Conservation (phyloP, 2,797 vertebrate species). For the Naso thynnoides region DNA sequence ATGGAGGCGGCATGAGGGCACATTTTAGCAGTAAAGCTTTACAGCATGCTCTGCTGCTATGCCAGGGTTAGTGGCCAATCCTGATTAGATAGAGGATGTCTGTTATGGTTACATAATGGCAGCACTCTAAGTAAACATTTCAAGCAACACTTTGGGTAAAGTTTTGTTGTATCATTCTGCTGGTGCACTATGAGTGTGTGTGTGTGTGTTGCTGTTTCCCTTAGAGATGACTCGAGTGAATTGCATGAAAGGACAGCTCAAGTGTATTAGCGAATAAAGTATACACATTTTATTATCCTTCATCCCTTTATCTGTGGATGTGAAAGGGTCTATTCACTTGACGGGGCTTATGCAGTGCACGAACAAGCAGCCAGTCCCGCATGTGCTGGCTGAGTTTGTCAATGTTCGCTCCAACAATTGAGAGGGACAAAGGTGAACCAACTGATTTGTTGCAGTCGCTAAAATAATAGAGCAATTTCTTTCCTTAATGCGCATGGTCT, state of each 20-base stretch:
- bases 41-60: not conserved
- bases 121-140: slow-evolving; percentile 44
- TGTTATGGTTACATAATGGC: slow-evolving; percentile 39
- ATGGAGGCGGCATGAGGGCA: not conserved
- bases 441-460: slow-evolving; percentile 83
- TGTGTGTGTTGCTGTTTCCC: slow-evolving; percentile 42
- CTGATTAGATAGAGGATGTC: slow-evolving; percentile 24
- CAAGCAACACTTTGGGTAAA: slow-evolving; percentile 27
- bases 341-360: slow-evolving; percentile 66
- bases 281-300: slow-evolving; percentile 74
- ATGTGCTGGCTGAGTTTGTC: slow-evolving; percentile 72
- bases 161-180: slow-evolving; percentile 29
- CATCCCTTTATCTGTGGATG: slow-evolving; percentile 73
- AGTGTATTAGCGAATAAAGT: slow-evolving; percentile 72
- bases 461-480: slow-evolving; percentile 85
- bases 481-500: slow-evolving; percentile 76
- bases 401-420: slow-evolving; percentile 72
- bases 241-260: slow-evolving; percentile 67
- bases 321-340: slow-evolving; percentile 75
- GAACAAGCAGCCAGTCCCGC: slow-evolving; percentile 65
- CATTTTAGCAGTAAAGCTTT: not conserved
- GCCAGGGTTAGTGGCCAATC: slow-evolving; percentile 1
- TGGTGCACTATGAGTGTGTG: slow-evolving; percentile 30
- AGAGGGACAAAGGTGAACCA: slow-evolving; percentile 78
- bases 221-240: slow-evolving; percentile 46